Evolutionary conservation across 1,140 invertebrate genomes (phyloP).

Genomic region (Zaprionus ornatus): DNA sequence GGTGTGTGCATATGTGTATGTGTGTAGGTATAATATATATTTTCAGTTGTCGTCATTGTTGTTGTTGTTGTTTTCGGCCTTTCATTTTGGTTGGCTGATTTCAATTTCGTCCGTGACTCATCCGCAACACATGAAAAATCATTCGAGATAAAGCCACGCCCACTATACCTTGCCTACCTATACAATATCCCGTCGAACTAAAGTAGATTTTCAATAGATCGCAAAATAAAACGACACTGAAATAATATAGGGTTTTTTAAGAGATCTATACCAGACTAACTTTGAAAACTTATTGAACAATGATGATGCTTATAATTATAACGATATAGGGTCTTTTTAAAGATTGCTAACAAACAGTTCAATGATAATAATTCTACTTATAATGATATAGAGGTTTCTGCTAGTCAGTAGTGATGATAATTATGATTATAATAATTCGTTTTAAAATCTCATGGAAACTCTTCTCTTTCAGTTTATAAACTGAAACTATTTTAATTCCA

Average conservation of each 20-base stretch:
- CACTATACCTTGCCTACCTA: background rate
- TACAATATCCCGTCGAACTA: background rate
- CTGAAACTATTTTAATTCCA: no score
- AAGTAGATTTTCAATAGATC: background rate
- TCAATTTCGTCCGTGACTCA: conserved; percentile 55
- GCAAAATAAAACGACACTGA: background rate
- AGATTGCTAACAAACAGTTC: no score
- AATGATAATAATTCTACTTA: no score
- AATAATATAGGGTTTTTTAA: background rate
- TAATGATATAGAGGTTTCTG: no score
- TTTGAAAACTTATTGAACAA: no score
- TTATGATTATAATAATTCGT: no score
- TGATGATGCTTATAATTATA: no score
- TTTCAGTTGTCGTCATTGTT: conserved; percentile 17
- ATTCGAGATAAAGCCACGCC: conserved; percentile 56
- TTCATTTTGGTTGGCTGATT: conserved; percentile 74
- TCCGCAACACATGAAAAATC: conserved; percentile 44
- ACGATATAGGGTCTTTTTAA: no score
- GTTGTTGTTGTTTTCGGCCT: conserved; percentile 29
- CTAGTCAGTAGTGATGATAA: no score
- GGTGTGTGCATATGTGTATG: background rate
- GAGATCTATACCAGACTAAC: no score
- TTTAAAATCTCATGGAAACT: no score
- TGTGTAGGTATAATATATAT: background rate
- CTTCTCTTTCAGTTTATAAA: no score